Evolutionary conservation across 2,797 vertebrate genomes (phyloP), one percentile per base, ranked within the genome.

Genomic region (Spondyliosoma cantharus): DNA sequence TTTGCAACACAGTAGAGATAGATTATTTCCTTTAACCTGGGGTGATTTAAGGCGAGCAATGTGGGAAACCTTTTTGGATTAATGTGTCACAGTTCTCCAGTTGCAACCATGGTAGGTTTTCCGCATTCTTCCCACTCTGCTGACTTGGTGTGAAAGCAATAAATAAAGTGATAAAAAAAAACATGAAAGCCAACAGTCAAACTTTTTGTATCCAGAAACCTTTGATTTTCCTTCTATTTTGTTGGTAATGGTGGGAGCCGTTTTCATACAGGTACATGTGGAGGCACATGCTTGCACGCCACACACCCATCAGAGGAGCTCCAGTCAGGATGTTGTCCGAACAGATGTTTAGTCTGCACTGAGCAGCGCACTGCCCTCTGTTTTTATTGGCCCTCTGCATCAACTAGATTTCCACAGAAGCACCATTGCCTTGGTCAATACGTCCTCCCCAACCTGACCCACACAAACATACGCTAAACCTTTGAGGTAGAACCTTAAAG

Each of bases 321-420:
- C 52, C 45, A 80, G 67, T 92, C 90, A 89, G 85, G 91, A 92
- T 89, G 92, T 87, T 90, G 87, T 92, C 89, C 76, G 90, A 91
- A 90, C 92, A 94, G 91, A 94, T 95, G 93, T 94, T 95, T 93
- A 95, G 93, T 95, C 93, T 93, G 91, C 89, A 77, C 88, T 83
- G 88, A 84, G 86, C 84, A 74, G 91, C 71, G 71, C 84, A 81
- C 78, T 71, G 65, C 74, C 84, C 71, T 86, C 76, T 90, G 88
- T 93, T 95, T 93, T 94, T 87, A 94, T 87, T 94, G 93, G 93
- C 93, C 77, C 74, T 75, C 83, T 88, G 74, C 88, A 89, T 85
- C 84, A 50, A 80, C 71, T 78, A 86, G 81, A 82, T 89, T 91
- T 92, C 92, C 90, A 90, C 78, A 83, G 74, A 78, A 68, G 87